Conservation (phyloP, 2,888 invertebrate genomes). For the Ormyrus rosae region DNA sequence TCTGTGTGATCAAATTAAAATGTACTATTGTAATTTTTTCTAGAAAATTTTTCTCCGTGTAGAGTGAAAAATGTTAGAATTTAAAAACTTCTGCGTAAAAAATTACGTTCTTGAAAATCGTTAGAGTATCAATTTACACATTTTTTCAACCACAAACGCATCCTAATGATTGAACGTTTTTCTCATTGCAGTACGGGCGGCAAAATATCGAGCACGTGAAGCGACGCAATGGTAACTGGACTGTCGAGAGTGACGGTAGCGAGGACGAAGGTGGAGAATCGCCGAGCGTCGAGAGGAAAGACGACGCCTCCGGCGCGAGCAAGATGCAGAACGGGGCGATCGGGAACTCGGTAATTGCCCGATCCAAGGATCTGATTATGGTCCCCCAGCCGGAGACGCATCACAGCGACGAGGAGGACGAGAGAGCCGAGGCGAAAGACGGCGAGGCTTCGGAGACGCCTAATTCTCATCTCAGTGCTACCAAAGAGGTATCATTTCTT, state of each 20-base stretch:
- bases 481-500: constrained; percentile 43
- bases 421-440: background rate
- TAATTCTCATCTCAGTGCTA: constrained; percentile 35
- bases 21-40: too few relatives aligned
- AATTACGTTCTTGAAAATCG: too few relatives aligned
- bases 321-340: constrained; percentile 60
- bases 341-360: constrained; percentile 83
- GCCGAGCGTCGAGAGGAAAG: constrained; percentile 62
- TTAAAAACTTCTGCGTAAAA: background rate
- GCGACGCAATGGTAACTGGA: constrained; percentile 77
- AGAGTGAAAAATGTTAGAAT: background rate
- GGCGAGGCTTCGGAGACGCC: constrained; percentile 50
- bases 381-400: constrained; percentile 84
- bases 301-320: constrained; percentile 29
- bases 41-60: too few relatives aligned
- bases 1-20: too few relatives aligned
- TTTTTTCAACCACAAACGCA: too few relatives aligned
- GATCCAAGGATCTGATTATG: constrained; percentile 83
- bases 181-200: constrained; percentile 83
- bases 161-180: constrained; percentile 62
- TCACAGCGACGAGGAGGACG: constrained; percentile 77
- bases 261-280: constrained; percentile 76
- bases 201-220: constrained; percentile 79
- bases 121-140: too few relatives aligned
- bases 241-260: constrained; percentile 77